Evolutionary conservation across 2,113 vertebrate species (phyloP).

Genomic region (Carassius auratus): DNA sequence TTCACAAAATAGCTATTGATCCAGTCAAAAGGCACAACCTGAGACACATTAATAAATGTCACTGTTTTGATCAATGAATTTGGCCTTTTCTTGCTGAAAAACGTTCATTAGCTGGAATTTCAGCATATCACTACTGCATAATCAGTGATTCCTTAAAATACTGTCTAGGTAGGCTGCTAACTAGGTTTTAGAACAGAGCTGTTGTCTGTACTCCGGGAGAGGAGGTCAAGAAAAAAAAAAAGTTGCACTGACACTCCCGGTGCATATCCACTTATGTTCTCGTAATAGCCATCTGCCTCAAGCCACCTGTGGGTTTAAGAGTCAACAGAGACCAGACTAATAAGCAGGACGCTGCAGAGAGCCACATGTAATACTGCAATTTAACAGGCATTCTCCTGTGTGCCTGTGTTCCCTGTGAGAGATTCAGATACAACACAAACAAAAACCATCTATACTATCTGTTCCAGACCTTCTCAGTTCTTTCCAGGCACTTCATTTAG

Average conservation of each 20-base stretch:
- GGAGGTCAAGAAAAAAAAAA: slow-evolving; percentile 4
- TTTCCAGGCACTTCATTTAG: not conserved
- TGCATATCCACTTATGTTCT: slow-evolving; percentile 1
- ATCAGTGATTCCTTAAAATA: not conserved
- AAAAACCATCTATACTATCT: not conserved
- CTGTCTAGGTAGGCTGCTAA: slow-evolving; percentile 12
- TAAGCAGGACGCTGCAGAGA: slow-evolving; percentile 29
- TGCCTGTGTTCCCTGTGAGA: not conserved
- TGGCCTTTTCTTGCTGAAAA: too few species aligned
- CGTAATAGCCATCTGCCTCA: slow-evolving; percentile 15
- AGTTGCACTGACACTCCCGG: slow-evolving; percentile 25
- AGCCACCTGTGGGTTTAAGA: slow-evolving; percentile 45
- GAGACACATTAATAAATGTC: too few species aligned
- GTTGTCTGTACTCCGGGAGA: not conserved
- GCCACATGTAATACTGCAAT: slow-evolving; percentile 25
- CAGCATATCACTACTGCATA: not conserved
- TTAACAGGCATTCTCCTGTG: slow-evolving; percentile 12
- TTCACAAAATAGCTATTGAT: too few species aligned
- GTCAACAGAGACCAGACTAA: slow-evolving; percentile 43
- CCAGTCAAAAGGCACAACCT: too few species aligned
- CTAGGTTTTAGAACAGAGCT: slow-evolving; percentile 4
- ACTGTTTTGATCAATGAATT: too few species aligned
- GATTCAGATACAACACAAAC: not conserved
- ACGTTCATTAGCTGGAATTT: too few species aligned
- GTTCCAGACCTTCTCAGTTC: not conserved